Conservation (phyloP, 2,797 vertebrate genomes). For the Falco columbarius region DNA sequence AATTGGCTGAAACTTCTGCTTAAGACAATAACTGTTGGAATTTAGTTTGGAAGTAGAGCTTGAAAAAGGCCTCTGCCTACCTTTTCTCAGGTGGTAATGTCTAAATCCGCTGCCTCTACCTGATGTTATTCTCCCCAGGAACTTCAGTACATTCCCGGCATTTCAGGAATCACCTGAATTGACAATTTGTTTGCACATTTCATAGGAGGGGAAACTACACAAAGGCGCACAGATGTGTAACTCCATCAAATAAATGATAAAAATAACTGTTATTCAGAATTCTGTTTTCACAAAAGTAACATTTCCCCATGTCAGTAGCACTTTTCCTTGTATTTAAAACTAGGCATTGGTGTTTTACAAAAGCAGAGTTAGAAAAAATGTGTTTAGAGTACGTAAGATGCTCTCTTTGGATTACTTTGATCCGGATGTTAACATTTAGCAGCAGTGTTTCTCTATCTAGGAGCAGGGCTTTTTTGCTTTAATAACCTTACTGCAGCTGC, state of each 20-base stretch:
- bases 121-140: background rate
- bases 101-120: background rate
- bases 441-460: background rate
- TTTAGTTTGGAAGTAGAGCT: background rate
- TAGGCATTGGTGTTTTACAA: background rate
- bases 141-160: background rate
- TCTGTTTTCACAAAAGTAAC: background rate
- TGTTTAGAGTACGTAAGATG: background rate
- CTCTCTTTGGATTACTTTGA: background rate
- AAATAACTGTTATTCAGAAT: background rate
- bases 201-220: background rate
- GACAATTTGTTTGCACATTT: background rate
- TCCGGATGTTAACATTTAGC: background rate
- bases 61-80: background rate
- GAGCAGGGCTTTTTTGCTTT: background rate
- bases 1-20: background rate
- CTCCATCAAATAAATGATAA: background rate
- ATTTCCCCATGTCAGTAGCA: background rate
- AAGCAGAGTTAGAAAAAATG: background rate
- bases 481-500: background rate
- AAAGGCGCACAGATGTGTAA: background rate
- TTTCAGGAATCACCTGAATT: background rate
- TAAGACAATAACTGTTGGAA: background rate
- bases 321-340: background rate
- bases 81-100: background rate